A percentile compares a stretch with the other conserved stretches of the same genome.
These are phyloP conservation scores for Bombus pyrosoma DNA, from an alignment of 1,140 invertebrate species.

Conservation along the genomic window DNA sequence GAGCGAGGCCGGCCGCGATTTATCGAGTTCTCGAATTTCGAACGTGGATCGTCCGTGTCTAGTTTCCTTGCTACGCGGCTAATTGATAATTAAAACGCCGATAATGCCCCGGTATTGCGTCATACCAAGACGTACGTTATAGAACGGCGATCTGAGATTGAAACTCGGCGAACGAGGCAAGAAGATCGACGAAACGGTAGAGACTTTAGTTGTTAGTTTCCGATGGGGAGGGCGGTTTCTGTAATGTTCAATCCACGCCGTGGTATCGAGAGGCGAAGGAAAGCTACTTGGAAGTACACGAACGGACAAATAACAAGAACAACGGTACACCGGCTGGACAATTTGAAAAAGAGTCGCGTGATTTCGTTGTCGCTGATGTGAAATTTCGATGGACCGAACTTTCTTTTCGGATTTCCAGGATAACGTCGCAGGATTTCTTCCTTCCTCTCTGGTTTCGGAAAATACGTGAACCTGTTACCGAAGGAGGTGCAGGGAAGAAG, in stretches of 20 bases:
- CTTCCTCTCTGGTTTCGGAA: slow-evolving; percentile 16
- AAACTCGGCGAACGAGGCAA: background rate
- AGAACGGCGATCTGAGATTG: background rate
- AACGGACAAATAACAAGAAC: slow-evolving; percentile 15
- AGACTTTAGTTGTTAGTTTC: too few relatives aligned
- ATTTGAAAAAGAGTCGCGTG: slow-evolving; percentile 26
- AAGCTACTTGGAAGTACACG: background rate
- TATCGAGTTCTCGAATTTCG: slow-evolving; percentile 63
- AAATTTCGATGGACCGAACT: slow-evolving; percentile 10
- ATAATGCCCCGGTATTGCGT: background rate
- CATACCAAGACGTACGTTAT: too few relatives aligned
- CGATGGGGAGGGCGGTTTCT: too few relatives aligned
- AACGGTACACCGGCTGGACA: background rate
- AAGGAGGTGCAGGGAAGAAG: background rate
- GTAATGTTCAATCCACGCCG: background rate
- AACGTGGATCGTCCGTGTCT: background rate
- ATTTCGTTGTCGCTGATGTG: background rate
- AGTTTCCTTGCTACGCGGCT: background rate
- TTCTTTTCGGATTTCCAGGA: background rate
- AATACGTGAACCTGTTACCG: slow-evolving; percentile 1
- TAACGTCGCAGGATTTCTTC: background rate
- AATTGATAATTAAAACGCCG: slow-evolving; percentile 39
- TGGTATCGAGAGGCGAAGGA: background rate
- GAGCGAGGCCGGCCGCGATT: slow-evolving; percentile 57
- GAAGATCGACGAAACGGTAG: too few relatives aligned